A percentile compares a stretch with the other conserved stretches of the same genome.
Evolutionary conservation across 1,140 invertebrate genomes (phyloP).

Genomic region (Caerostris darwini): DNA sequence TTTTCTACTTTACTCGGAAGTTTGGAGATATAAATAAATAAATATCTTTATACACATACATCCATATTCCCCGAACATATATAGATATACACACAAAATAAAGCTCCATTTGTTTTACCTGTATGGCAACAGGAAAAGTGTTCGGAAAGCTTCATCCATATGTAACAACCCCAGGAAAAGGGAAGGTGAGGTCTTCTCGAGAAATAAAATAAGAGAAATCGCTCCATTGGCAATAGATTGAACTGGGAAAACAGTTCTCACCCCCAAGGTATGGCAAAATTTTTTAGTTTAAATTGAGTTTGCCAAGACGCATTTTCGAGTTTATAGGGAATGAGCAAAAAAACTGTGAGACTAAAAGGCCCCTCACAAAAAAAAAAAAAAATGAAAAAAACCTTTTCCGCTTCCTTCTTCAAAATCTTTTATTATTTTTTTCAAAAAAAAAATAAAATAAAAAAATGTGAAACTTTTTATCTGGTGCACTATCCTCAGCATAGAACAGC

Average conservation of each 20-base stretch:
- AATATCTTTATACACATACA: constrained; percentile 65
- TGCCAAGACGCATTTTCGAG: constrained; percentile 51
- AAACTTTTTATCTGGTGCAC: not conserved
- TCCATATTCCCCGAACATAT: constrained; percentile 26
- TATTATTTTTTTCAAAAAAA: not conserved
- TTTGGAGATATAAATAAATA: constrained; percentile 70
- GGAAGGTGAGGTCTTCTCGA: constrained; percentile 11
- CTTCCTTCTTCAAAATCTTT: not conserved
- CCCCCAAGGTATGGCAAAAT: constrained; percentile 60
- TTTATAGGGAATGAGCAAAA: not conserved
- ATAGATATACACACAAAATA: constrained; percentile 53
- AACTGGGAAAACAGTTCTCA: constrained; percentile 62
- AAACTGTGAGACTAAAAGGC: not conserved
- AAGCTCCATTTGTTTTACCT: constrained; percentile 73
- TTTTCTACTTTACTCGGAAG: constrained; percentile 56
- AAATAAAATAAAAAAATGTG: not conserved
- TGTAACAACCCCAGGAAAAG: constrained; percentile 66
- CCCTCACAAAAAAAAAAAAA: not conserved
- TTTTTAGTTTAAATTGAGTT: constrained; percentile 76
- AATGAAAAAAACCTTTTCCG: not conserved
- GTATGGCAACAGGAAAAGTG: constrained; percentile 57
- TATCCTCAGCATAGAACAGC: not conserved
- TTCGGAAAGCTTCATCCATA: constrained; percentile 68
- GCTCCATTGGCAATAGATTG: constrained; percentile 72
- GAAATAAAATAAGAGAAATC: constrained; percentile 67